Evolutionary conservation across 30 jellyfish, hydroid and myxozoan species (phyloP).

Genomic region (Pelagia noctiluca): DNA sequence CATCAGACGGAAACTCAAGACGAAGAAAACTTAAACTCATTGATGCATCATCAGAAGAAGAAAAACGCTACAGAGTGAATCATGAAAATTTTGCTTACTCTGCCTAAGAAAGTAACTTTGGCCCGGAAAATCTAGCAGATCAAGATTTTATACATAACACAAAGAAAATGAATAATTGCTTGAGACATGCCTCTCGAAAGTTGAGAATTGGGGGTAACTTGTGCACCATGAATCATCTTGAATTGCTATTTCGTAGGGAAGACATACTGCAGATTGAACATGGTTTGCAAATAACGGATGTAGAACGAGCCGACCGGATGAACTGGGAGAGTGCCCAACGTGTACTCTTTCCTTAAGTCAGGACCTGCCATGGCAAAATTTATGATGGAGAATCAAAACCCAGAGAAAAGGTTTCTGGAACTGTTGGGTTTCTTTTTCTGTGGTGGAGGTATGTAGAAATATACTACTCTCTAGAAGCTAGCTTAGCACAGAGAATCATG

Average conservation of each 20-base stretch:
- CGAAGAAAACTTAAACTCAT: conserved; percentile 2
- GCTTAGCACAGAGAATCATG: background rate
- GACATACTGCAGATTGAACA: background rate
- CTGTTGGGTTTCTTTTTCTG: background rate
- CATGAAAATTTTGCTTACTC: too few relatives aligned
- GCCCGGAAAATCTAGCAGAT: background rate
- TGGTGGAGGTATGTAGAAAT: conserved; percentile 16
- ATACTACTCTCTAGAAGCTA: background rate
- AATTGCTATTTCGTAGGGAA: background rate
- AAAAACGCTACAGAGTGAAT: too few relatives aligned
- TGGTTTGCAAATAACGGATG: background rate
- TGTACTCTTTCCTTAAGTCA: background rate
- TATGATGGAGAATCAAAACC: background rate
- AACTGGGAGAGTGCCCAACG: conserved; percentile 22
- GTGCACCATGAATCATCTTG: background rate
- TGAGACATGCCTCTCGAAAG: background rate
- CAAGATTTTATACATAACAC: conserved; percentile 15
- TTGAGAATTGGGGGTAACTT: background rate
- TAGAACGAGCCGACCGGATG: background rate
- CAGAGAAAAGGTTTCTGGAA: conserved; percentile 6
- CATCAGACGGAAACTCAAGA: conserved; percentile 35
- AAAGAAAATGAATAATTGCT: background rate
- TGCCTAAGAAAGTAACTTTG: background rate
- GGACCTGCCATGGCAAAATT: background rate
- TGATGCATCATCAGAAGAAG: too few relatives aligned